A percentile compares a stretch with the other conserved stretches of the same genome.
Conservation (phyloP, 1,140 invertebrate genomes). For the Diploscapter pachys region DNA sequence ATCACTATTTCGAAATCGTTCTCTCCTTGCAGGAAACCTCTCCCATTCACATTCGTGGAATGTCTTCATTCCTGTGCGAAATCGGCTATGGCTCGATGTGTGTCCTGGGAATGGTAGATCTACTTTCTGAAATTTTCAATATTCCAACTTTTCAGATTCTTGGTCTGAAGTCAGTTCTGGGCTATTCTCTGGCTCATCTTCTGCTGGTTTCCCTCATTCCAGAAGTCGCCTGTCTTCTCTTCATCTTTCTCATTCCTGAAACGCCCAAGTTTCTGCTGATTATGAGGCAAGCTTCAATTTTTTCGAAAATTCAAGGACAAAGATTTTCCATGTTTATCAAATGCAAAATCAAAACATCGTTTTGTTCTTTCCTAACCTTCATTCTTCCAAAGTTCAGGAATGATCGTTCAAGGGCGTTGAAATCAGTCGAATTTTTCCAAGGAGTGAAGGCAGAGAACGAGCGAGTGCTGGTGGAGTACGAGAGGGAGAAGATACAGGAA, state of each 20-base stretch:
- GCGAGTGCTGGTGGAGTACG: conserved; percentile 37
- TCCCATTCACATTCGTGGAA: conserved; percentile 39
- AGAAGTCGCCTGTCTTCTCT: conserved; percentile 38
- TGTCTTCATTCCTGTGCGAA: conserved; percentile 45
- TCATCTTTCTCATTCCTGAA: conserved; percentile 47
- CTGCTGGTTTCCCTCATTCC: conserved; percentile 44
- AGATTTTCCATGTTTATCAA: too few species aligned
- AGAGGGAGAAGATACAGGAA: conserved; percentile 31
- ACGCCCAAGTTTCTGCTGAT: conserved; percentile 50
- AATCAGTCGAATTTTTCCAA: conserved; percentile 47
- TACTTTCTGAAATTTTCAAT: not conserved
- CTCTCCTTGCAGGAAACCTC: conserved; percentile 34
- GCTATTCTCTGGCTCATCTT: conserved; percentile 40
- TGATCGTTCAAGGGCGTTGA: conserved; percentile 36
- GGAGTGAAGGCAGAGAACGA: conserved; percentile 41
- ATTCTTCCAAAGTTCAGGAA: conserved; percentile 31
- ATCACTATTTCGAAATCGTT: conserved; percentile 19
- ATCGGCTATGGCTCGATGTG: conserved; percentile 51
- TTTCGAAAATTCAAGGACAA: too few species aligned
- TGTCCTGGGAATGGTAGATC: conserved; percentile 36
- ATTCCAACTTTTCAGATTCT: conserved; percentile 34
- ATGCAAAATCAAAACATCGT: not conserved
- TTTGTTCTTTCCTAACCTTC: not conserved
- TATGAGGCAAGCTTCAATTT: conserved; percentile 23
- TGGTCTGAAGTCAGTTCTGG: conserved; percentile 45